Evolutionary conservation across 2,888 invertebrate genomes (phyloP), one percentile per base, ranked within the genome.

Genomic region (Nudaria mundana): DNA sequence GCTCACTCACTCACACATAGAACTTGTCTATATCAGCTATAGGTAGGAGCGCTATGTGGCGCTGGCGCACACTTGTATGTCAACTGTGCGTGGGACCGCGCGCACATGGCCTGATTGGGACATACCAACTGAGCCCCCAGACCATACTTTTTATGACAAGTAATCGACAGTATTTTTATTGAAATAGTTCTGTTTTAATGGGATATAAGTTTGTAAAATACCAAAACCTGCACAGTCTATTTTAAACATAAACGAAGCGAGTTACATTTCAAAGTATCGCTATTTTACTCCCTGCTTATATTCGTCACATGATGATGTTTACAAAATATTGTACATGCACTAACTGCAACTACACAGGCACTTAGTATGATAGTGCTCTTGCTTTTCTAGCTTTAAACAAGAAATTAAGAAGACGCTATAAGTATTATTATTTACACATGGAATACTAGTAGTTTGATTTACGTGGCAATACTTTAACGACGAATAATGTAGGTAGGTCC

Each of bases 31-130:
- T 68, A 71, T 60, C 61, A 56, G 55, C 63, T 64, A 62, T 62
- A 69, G 74, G 73, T 76, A 71, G 72, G 62, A 71, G 69, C 66
- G 69, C 62, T 69, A 71, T 72, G 78, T 73, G 77, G 84, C 85
- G 83, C 83, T 74, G 73, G 83, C 84, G 82, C 86, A 87, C 87
- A 86, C 86, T 81, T 74, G 79, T 67, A 76, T 72, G 79, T 64
- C 67, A 59, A 62, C 87, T 80, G 75, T 80, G 87, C 87, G 87
- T 88, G 87, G 87, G 87, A 88, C 80, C 84, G 86, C 71, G 78
- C 79, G 84, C 86, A 86, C 85, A 87, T 86, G 87, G 86, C 85
- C 79, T 79, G 80, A 81, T 83, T 81, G 86, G 85, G 84, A 81
- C 83, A 83, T 78, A 81, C 78, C 79, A 71, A 80, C 73, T 77